Evolutionary conservation across 2,888 invertebrate species (phyloP).

Genomic region (Drosophila algonquin): DNA sequence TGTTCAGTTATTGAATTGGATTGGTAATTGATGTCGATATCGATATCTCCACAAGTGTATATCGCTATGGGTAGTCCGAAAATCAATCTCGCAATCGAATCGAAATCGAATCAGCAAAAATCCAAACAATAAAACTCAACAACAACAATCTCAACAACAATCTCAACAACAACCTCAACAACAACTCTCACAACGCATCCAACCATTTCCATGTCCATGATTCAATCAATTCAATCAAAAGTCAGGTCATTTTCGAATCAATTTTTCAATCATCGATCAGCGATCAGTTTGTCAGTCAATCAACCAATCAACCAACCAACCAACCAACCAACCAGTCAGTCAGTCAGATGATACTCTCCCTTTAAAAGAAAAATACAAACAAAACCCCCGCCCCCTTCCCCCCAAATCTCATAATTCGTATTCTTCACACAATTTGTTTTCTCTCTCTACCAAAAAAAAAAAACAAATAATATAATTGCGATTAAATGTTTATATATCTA

Average conservation of each 20-base stretch:
- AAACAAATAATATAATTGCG: constrained; percentile 48
- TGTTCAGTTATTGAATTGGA: constrained; percentile 38
- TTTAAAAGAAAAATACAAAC: constrained; percentile 9
- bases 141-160: neutral
- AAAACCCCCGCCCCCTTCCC: neutral
- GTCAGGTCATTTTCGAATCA: constrained; percentile 35
- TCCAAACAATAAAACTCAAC: neutral
- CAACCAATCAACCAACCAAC: constrained; percentile 20
- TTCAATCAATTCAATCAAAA: constrained; percentile 43
- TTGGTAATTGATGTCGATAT: constrained; percentile 36
- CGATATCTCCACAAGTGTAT: constrained; percentile 7
- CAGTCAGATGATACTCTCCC: constrained; percentile 46
- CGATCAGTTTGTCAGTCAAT: constrained; percentile 33
- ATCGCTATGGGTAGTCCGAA: constrained; percentile 17
- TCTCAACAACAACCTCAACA: constrained; percentile 15
- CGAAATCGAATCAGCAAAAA: constrained; percentile 18
- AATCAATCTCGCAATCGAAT: constrained; percentile 7
- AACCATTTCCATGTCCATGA: constrained; percentile 39
- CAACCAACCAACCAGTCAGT: constrained; percentile 32
- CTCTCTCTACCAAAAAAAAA: constrained; percentile 29
- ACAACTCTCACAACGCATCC: constrained; percentile 44
- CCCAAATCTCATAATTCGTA: constrained; percentile 40
- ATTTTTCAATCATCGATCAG: constrained; percentile 41
- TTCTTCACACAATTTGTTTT: constrained; percentile 47
- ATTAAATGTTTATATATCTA: constrained; percentile 58